phyloP scores from a whole-genome alignment of 2,888 invertebrate species.

The Amblyjoppa proteus region DNA sequence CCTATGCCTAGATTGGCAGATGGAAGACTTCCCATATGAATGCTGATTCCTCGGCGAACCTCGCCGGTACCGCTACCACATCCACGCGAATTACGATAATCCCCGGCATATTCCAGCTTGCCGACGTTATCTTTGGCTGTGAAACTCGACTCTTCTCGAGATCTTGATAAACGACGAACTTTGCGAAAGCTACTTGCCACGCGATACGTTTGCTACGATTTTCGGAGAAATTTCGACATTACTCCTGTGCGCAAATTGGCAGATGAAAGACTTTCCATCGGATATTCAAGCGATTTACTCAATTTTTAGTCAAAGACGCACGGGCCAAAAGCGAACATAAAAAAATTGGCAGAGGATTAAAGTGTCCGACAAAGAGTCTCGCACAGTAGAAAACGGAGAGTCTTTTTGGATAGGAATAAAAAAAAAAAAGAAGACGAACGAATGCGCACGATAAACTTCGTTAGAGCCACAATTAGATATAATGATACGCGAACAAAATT shows the following conservation, averaged over 20 bases:
- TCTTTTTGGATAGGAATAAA: no score
- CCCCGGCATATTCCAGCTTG: conserved; percentile 4
- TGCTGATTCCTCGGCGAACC: conserved; percentile 32
- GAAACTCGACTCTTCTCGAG: conserved; percentile 30
- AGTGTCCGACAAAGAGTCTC: no score
- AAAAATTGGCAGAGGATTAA: no score
- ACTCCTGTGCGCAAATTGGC: not conserved
- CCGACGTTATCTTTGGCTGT: conserved; percentile 36
- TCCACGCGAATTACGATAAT: not conserved
- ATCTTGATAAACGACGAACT: conserved; percentile 15
- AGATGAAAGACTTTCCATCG: no score
- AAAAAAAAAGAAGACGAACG: not conserved
- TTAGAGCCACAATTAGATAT: conserved; percentile 12
- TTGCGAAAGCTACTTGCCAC: not conserved
- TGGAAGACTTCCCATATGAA: no score
- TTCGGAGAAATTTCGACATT: not conserved
- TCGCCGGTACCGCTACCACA: not conserved
- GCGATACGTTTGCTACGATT: not conserved
- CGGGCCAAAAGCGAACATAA: no score
- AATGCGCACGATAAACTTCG: not conserved
- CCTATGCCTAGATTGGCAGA: not conserved
- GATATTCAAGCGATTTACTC: not conserved
- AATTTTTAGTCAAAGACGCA: no score
- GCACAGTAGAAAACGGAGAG: no score
- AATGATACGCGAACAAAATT: conserved; percentile 17